These are phyloP conservation scores for Zootoca vivipara DNA, from an alignment of 2,113 vertebrate genomes.

Conservation along the genomic window DNA sequence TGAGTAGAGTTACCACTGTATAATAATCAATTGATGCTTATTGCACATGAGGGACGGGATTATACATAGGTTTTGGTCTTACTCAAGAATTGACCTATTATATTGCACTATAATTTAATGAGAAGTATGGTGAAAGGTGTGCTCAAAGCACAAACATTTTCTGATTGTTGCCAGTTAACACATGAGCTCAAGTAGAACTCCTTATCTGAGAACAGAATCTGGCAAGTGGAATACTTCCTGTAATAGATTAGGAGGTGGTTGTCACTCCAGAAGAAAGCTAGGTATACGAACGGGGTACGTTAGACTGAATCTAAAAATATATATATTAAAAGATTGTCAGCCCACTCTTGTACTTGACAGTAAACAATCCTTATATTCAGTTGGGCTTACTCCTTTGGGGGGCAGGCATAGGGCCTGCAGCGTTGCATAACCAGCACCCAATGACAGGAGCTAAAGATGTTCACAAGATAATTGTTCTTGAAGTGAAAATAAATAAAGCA, in stretches of 20 bases:
- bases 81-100: background rate
- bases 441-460: background rate
- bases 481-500: no score
- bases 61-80: background rate
- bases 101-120: constrained; percentile 17
- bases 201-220: background rate
- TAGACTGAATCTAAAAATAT: no score
- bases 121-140: background rate
- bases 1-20: no score
- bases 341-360: background rate
- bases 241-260: background rate
- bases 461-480: no score
- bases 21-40: background rate
- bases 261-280: background rate
- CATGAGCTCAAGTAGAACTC: background rate
- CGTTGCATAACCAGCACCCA: background rate
- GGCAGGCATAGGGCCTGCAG: background rate
- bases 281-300: background rate
- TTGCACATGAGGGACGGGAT: background rate
- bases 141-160: background rate
- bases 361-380: background rate
- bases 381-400: background rate
- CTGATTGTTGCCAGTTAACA: background rate
- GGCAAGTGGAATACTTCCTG: background rate
- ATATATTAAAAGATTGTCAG: background rate